Base-by-base conservation (phyloP, 2,797 vertebrate species). In the Pygocentrus nattereri region DNA sequence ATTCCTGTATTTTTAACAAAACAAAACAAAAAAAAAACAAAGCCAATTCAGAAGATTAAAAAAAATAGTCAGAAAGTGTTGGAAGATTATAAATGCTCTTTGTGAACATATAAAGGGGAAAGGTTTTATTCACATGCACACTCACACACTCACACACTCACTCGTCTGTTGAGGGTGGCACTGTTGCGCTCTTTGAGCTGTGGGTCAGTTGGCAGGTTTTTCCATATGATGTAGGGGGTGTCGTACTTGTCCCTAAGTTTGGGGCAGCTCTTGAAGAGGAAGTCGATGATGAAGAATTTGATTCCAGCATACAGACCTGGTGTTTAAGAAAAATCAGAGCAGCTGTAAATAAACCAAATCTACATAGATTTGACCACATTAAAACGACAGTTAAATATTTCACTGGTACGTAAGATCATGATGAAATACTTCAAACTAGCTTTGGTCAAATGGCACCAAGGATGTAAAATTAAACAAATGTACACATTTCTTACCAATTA, bases 281-380 rank as follows among this genome's bases (percentile, higher is more conserved):
- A 99, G 90, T 98, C 96, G 15, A 99, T 97, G 83, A 99, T 94
- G 91, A 99, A 99, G 91, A 99, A 99, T 90, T 99, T 99, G 84
- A 99, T 92, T n/a, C 97, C 98, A 0, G 95, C 96, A 12, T 98
- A 98, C 18, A 98, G 90, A 11, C 96, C 98, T 99, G 85, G 16
- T 27, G 25, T 56, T 18, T 47, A 61, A 49, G 72, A 13, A 72
- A 30, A 71, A 34, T 69, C n/a, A 69, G 3, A 21, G 11, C 44
- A 31, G 5, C 41, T 34, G 21, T 80, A 25, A 71, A 77, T 19
- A 44, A 8, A 2, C 8, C 21, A 23, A 18, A 34, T n/a, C 16
- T 30, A 47, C 38, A 61, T 34, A 34, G 34, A 34, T 44, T 44
- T 44, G 41, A 5, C 4, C 41, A 44, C 41, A 44, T 41, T 44